Evolutionary conservation across 2,113 vertebrate species (phyloP), one percentile per base, ranked within the genome.

Genomic region (Craseonycteris thonglongyai): DNA sequence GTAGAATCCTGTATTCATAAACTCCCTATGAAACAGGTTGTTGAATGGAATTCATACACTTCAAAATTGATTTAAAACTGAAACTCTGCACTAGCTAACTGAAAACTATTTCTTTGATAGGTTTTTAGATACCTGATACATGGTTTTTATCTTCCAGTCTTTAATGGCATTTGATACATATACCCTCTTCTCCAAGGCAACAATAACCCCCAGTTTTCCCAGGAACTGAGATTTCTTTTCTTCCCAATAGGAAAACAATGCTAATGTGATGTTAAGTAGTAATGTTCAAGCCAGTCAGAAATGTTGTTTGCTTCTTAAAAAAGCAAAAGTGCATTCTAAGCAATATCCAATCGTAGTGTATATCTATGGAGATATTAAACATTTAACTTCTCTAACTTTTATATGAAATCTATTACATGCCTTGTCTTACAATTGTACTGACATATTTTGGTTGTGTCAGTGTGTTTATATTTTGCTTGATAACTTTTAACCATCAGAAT

Each of bases 191-290:
- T 12, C 66, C 58, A 71, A 95, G 40, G 42, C 51, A 95, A 86
- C 76, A 79, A 2, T 75, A 16, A 65, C 26, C 21, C 13, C 3
- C 45, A 59, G 16, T 7, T 84, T 93, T 61, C 35, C 38, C 42
- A 51, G 54, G 24, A 91, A 63, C 22, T 78, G 59, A 72, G 30
- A 87, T 87, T 90, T 96, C 38, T 91, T 72, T 95, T 91, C 24
- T 22, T 93, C 10, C 35, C 24, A 40, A 5, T 71, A 82, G 68
- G 56, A 92, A 92, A 83, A 16, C 28, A 61, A 21, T 54, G 3
- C 28, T 91, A 93, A 88, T 51, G 35, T 61, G 5, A n/a, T 86
- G 33, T 56, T 92, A 49, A 42, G 19, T 59, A 65, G 40, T 84
- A 69, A 45, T 59, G 54, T 45, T 93, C 69, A 61, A 87, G 28